phyloP scores from a whole-genome alignment of 2,797 vertebrate genomes.

The Aphelocoma californica region DNA sequence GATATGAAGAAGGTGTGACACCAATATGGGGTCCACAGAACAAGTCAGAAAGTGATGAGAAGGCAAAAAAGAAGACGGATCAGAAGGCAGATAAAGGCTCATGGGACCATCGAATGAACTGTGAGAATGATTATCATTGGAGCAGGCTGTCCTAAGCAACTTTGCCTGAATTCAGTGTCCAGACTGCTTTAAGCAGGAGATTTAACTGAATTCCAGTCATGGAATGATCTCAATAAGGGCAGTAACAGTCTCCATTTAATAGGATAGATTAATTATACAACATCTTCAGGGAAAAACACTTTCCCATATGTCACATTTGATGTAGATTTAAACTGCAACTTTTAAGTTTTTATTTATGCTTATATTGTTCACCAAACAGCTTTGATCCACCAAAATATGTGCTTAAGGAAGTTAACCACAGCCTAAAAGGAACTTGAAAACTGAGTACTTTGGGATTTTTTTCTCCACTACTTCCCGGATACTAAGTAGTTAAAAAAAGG shows the following conservation, averaged over 20 bases:
- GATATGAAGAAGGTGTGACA: not conserved
- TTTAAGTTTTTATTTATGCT: not conserved
- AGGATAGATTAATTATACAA: not conserved
- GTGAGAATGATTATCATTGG: not conserved
- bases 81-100: not conserved
- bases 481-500: not conserved
- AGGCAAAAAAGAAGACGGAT: not conserved
- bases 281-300: not conserved
- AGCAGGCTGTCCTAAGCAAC: not conserved
- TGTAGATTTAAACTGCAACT: not conserved
- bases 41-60: not conserved
- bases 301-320: not conserved
- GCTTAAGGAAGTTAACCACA: not conserved
- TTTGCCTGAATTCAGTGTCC: not conserved
- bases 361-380: not conserved
- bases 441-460: accelerated
- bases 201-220: not conserved
- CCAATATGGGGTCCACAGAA: not conserved
- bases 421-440: not conserved
- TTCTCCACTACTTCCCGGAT: not conserved
- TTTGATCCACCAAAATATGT: not conserved
- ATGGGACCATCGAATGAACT: not conserved
- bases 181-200: not conserved
- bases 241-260: not conserved
- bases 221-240: not conserved